Percentiles rank a stretch among this genome's conserved stretches.
These are phyloP conservation scores for Dorcus parallelipipedus DNA, from an alignment of 2,888 invertebrate species.

Conservation along the genomic window DNA sequence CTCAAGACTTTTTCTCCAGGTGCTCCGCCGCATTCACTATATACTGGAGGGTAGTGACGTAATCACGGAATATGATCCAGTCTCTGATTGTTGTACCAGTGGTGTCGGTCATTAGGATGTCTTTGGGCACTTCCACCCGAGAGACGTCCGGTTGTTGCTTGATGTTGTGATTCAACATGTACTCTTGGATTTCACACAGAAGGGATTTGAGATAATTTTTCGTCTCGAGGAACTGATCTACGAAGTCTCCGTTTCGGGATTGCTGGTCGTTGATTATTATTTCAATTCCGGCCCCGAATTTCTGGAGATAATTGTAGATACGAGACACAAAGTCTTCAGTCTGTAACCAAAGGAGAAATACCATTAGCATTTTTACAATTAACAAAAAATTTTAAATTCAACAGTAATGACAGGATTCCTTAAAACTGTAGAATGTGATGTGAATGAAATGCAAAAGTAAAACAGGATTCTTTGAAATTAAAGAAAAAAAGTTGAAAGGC, in stretches of 20 bases:
- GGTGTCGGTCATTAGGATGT: constrained; percentile 23
- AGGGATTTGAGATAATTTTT: constrained; percentile 61
- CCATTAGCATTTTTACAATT: neutral
- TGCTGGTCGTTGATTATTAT: constrained; percentile 61
- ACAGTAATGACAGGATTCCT: too few relatives aligned
- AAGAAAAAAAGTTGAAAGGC: too few relatives aligned
- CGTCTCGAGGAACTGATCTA: constrained; percentile 55
- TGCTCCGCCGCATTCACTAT: constrained; percentile 45
- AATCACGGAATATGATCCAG: constrained; percentile 62
- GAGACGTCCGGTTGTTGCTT: constrained; percentile 50
- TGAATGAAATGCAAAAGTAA: too few relatives aligned
- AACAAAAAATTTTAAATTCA: too few relatives aligned
- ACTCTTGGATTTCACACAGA: constrained; percentile 66
- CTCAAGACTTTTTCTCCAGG: constrained; percentile 27
- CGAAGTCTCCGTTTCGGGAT: constrained; percentile 50
- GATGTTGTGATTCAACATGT: constrained; percentile 53
- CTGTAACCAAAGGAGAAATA: constrained; percentile 41
- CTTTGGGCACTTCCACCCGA: constrained; percentile 48
- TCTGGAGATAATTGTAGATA: constrained; percentile 66
- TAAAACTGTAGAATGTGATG: too few relatives aligned
- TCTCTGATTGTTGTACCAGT: constrained; percentile 44
- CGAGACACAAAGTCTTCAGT: constrained; percentile 52
- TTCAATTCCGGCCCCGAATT: constrained; percentile 67
- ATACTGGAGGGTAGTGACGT: constrained; percentile 59
- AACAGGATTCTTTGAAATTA: too few relatives aligned